These are phyloP conservation scores for Bombylius discolor DNA, from an alignment of 2,888 invertebrate species.

Conservation along the genomic window DNA sequence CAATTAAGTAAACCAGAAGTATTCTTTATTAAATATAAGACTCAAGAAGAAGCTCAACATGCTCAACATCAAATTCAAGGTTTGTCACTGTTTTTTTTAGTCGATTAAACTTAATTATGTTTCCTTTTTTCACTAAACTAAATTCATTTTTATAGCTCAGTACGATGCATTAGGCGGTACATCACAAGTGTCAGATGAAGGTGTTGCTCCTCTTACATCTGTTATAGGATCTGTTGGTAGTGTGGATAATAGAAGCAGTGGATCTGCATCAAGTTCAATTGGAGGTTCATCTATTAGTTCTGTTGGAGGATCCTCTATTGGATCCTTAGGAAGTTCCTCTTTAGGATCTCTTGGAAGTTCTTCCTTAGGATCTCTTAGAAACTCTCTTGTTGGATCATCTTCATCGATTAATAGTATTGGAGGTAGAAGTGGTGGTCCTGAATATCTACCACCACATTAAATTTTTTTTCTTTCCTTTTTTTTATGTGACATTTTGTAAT, in stretches of 20 bases:
- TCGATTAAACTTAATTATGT: no score
- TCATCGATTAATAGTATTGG: no score
- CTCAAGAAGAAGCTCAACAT: constrained; percentile 30
- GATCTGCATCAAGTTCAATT: not conserved
- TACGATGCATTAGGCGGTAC: constrained; percentile 32
- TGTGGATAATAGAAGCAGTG: not conserved
- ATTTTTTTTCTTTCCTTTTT: no score
- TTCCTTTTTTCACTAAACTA: no score
- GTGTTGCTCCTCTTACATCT: constrained; percentile 26
- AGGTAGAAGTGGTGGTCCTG: not conserved
- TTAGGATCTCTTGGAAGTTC: no score
- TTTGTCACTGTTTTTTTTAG: not conserved
- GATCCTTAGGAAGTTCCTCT: no score
- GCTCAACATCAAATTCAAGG: constrained; percentile 32
- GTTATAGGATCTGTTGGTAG: constrained; percentile 16
- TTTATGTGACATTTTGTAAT: no score
- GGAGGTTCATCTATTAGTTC: not conserved
- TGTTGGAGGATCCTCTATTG: not conserved
- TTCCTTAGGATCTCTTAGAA: no score
- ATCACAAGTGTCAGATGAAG: constrained; percentile 31
- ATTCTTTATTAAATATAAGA: constrained; percentile 35
- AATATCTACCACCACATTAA: not conserved
- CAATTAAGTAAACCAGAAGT: constrained; percentile 34
- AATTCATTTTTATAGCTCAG: constrained; percentile 16
- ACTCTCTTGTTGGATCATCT: no score